These are phyloP conservation scores for Mormyrops attenuatus DNA, from an alignment of 2,797 vertebrate species.

Conservation along the genomic window DNA sequence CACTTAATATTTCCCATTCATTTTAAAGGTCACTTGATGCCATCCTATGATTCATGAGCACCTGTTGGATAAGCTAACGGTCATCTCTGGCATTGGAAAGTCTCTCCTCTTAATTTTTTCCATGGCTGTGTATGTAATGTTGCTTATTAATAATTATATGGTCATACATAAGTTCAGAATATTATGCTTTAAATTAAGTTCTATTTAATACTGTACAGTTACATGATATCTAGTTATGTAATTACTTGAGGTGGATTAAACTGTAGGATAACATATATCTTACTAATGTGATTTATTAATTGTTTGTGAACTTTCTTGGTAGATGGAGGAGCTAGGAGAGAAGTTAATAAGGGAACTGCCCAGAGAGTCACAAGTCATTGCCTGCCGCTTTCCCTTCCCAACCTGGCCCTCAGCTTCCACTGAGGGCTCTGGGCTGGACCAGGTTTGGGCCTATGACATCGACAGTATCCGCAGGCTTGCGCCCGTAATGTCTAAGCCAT, in stretches of 20 bases:
- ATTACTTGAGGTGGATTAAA: neutral
- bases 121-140: neutral
- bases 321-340: slow-evolving; percentile 59
- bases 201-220: neutral
- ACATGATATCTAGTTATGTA: neutral
- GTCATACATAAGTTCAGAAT: neutral
- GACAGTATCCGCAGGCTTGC: slow-evolving; percentile 27
- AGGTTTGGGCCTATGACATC: slow-evolving; percentile 64
- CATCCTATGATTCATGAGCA: neutral
- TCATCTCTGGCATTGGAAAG: neutral
- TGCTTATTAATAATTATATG: neutral
- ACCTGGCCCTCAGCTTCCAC: slow-evolving; percentile 50
- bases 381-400: slow-evolving; percentile 60
- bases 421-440: slow-evolving; percentile 53
- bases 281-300: slow-evolving; percentile 4
- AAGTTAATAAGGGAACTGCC: slow-evolving; percentile 63
- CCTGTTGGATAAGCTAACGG: neutral
- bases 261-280: neutral
- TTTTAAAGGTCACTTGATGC: neutral
- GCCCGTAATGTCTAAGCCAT: neutral
- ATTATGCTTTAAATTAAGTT: neutral
- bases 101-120: neutral
- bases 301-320: slow-evolving; percentile 25
- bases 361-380: slow-evolving; percentile 52
- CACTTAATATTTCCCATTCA: neutral